Percentiles rank a stretch among this genome's conserved stretches.
These are phyloP conservation scores for Heliconius ethilla DNA, from an alignment of 2,888 invertebrate genomes.

Conservation along the genomic window DNA sequence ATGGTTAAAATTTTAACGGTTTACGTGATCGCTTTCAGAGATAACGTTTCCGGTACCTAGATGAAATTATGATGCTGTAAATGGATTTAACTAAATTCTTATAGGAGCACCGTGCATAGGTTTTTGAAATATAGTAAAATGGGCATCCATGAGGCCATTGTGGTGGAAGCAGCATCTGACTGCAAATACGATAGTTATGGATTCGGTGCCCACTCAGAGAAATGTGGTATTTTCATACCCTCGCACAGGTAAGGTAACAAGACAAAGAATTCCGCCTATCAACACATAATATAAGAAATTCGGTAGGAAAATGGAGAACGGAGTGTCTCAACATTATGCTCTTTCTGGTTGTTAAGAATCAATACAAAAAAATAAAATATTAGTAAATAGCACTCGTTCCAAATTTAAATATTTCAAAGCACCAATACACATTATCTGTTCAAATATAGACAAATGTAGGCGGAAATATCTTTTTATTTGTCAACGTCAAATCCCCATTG, in stretches of 20 bases:
- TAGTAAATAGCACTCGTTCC: constrained; percentile 20
- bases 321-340: too few species aligned
- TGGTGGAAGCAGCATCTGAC: neutral
- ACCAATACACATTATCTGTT: constrained; percentile 68
- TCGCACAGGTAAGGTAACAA: too few species aligned
- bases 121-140: neutral
- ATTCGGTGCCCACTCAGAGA: neutral
- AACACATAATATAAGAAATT: too few species aligned
- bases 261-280: neutral
- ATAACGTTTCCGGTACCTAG: constrained; percentile 28
- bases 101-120: neutral
- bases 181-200: neutral
- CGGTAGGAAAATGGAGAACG: too few species aligned
- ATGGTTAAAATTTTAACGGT: constrained; percentile 61
- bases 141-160: neutral
- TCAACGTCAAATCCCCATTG: constrained; percentile 74
- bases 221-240: neutral
- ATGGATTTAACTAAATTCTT: constrained; percentile 19
- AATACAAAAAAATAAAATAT: too few species aligned
- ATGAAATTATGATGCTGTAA: constrained; percentile 24
- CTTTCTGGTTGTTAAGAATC: neutral
- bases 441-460: constrained; percentile 66
- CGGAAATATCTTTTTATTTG: constrained; percentile 79
- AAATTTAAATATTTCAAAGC: constrained; percentile 55
- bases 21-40: constrained; percentile 54